A percentile compares a stretch with the other conserved stretches of the same genome.
Evolutionary conservation across 1,140 invertebrate species (phyloP).

Genomic region (Hyposmocoma kahamanoa): DNA sequence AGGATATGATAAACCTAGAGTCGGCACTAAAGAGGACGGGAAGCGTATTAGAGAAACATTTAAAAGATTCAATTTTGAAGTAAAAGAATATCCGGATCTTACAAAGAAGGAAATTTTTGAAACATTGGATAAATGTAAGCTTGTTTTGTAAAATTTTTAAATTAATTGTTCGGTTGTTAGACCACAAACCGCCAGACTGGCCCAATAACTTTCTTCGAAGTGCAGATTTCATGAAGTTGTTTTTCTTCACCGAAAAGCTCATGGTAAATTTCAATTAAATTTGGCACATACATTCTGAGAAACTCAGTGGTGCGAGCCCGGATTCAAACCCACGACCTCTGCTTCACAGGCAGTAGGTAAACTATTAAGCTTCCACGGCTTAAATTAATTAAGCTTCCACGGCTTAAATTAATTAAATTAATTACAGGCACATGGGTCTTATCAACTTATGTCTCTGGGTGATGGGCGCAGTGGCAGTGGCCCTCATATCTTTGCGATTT

Average conservation of each 20-base stretch:
- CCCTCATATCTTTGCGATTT: too few species aligned
- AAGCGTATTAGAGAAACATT: slow-evolving; percentile 36
- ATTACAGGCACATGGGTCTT: too few species aligned
- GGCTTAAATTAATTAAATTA: too few species aligned
- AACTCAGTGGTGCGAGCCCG: not conserved
- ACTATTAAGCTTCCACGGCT: too few species aligned
- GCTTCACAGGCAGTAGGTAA: too few species aligned
- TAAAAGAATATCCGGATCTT: slow-evolving; percentile 31
- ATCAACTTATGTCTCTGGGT: too few species aligned
- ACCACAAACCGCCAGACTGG: not conserved
- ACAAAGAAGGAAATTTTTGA: slow-evolving; percentile 36
- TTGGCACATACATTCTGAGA: not conserved
- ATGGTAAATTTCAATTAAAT: not conserved
- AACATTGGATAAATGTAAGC: slow-evolving; percentile 38
- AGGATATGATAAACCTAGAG: slow-evolving; percentile 34
- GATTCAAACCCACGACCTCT: too few species aligned
- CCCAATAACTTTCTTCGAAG: not conserved
- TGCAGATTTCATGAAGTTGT: not conserved
- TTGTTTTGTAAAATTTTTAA: slow-evolving; percentile 6
- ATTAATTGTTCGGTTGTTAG: not conserved
- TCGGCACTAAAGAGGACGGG: slow-evolving; percentile 47
- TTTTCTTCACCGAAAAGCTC: not conserved
- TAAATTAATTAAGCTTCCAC: too few species aligned
- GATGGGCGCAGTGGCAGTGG: too few species aligned
- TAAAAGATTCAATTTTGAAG: slow-evolving; percentile 39